Conservation (phyloP, 2,113 vertebrate species). For the Campylorhamphus procurvoides region DNA sequence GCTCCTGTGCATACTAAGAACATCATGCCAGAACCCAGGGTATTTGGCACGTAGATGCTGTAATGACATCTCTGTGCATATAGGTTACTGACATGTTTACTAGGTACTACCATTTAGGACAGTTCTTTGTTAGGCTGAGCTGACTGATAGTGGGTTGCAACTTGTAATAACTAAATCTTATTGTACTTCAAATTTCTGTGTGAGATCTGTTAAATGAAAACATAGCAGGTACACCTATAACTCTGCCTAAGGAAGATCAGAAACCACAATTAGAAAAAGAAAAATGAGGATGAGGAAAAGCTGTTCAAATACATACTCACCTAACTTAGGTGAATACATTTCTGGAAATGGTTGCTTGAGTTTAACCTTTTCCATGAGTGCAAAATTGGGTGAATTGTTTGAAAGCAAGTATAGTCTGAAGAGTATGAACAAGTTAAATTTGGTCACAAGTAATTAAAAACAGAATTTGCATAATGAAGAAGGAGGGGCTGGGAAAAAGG, state of each 20-base stretch:
- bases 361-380: neutral
- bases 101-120: neutral
- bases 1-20: neutral
- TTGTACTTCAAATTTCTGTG: neutral
- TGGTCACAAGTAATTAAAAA: neutral
- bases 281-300: neutral
- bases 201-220: neutral
- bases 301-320: neutral
- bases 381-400: neutral
- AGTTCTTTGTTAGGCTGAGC: neutral
- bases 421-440: neutral
- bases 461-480: neutral
- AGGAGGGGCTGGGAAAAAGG: neutral
- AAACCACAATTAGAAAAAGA: neutral
- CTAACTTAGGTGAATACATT: neutral
- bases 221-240: neutral
- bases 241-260: neutral
- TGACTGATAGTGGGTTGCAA: neutral
- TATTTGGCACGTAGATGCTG: conserved; percentile 35
- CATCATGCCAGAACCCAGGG: conserved; percentile 29
- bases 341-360: accelerated
- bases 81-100: conserved; percentile 4
- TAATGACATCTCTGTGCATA: conserved; percentile 23
- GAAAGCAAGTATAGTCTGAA: neutral
- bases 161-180: neutral